Evolutionary conservation across 1,140 invertebrate genomes (phyloP).

Genomic region (Hylyphantes graminicola): DNA sequence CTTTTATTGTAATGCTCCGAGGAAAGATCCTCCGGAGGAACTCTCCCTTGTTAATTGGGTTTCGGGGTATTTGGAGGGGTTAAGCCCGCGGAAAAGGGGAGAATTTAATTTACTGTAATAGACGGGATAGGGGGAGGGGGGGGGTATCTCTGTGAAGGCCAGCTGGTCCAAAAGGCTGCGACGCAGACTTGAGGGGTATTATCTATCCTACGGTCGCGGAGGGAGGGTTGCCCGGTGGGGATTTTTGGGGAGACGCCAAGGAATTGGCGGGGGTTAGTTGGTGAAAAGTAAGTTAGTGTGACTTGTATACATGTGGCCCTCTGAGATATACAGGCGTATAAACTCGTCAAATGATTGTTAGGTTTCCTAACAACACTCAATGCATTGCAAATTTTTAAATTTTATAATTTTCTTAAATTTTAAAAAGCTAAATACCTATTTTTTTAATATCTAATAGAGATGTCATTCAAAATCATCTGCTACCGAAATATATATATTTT

Average conservation of each 20-base stretch:
- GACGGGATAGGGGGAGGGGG: conserved; percentile 22
- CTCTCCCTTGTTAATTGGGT: conserved; percentile 51
- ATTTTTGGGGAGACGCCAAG: conserved; percentile 34
- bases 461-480: too few relatives aligned
- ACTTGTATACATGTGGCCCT: too few relatives aligned
- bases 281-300: too few relatives aligned
- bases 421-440: too few relatives aligned
- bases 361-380: too few relatives aligned
- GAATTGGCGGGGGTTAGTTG: neutral
- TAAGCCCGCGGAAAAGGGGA: conserved; percentile 26
- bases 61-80: conserved; percentile 35
- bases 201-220: conserved; percentile 57
- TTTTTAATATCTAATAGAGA: too few relatives aligned
- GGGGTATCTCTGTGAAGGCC: conserved; percentile 20
- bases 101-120: conserved; percentile 60
- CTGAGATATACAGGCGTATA: too few relatives aligned
- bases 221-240: conserved; percentile 23
- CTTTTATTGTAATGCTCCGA: conserved; percentile 54
- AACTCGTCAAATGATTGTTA: too few relatives aligned
- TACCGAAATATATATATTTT: too few relatives aligned
- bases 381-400: too few relatives aligned
- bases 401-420: too few relatives aligned
- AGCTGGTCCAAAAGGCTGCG: conserved; percentile 56
- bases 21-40: neutral
- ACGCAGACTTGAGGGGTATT: conserved; percentile 57